phyloP scores from a whole-genome alignment of 2,888 invertebrate species.

The Dascillus cervinus region DNA sequence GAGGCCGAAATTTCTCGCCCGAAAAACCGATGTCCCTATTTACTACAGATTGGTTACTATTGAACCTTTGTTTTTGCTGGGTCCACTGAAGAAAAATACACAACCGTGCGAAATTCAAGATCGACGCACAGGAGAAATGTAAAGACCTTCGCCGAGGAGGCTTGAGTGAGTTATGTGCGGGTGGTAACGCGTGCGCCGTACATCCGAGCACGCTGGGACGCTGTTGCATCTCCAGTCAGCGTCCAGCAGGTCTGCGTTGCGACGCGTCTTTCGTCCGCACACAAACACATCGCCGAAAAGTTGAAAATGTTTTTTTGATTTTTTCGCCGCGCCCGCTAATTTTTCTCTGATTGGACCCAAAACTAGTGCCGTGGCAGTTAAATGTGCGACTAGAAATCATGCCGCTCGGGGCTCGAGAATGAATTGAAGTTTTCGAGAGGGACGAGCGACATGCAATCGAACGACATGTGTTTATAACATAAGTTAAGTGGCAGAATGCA shows the following conservation, averaged over 20 bases:
- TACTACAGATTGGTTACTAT: no score
- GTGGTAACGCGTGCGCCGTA: constrained; percentile 21
- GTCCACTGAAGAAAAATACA: no score
- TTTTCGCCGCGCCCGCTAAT: not conserved
- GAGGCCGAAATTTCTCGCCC: no score
- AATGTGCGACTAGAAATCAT: not conserved
- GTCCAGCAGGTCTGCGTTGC: constrained; percentile 20
- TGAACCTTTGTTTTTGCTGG: no score
- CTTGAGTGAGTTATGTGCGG: not conserved
- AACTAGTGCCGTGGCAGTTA: no score
- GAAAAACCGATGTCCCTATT: no score
- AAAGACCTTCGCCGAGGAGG: not conserved
- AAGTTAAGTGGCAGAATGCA: constrained; percentile 30
- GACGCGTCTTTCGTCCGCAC: constrained; percentile 14
- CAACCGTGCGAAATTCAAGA: no score
- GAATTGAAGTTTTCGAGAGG: not conserved
- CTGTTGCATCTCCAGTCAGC: constrained; percentile 39
- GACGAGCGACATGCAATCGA: constrained; percentile 5
- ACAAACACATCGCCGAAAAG: constrained; percentile 12
- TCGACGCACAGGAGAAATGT: no score
- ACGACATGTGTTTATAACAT: constrained; percentile 7
- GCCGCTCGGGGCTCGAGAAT: not conserved
- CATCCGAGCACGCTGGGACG: constrained; percentile 29
- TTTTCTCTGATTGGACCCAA: constrained; percentile 1
- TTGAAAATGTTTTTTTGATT: not conserved